phyloP scores from a whole-genome alignment of 2,888 invertebrate species.

The Rhamphomyia laevipes region DNA sequence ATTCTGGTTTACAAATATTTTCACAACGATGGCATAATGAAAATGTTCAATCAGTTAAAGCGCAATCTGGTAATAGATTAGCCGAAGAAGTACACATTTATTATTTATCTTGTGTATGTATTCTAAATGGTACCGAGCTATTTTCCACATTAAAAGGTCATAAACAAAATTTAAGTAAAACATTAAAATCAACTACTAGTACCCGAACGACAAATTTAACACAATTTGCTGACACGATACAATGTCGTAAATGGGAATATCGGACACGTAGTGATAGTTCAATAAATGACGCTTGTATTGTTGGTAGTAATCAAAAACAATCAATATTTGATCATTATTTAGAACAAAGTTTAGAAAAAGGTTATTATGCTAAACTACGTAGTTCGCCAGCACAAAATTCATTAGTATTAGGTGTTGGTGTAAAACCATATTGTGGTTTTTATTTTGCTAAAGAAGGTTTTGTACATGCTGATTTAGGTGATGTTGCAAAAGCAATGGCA shows the following conservation, averaged over 20 bases:
- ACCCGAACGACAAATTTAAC: constrained; percentile 5
- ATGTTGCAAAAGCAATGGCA: constrained; percentile 83
- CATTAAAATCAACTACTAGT: constrained; percentile 11
- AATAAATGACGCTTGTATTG: constrained; percentile 67
- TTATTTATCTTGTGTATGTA: constrained; percentile 57
- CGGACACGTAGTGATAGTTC: constrained; percentile 56
- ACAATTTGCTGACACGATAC: constrained; percentile 38
- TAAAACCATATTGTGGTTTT: constrained; percentile 75
- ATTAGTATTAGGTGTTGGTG: constrained; percentile 64
- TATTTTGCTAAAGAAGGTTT: constrained; percentile 85
- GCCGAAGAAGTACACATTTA: constrained; percentile 41
- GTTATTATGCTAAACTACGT: constrained; percentile 44
- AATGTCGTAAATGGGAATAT: constrained; percentile 81
- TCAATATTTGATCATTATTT: constrained; percentile 73
- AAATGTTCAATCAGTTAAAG: constrained; percentile 65
- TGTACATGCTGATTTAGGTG: constrained; percentile 67
- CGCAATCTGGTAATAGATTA: constrained; percentile 44
- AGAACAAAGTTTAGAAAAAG: constrained; percentile 34
- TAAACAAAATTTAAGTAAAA: constrained; percentile 53
- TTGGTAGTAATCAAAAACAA: constrained; percentile 44
- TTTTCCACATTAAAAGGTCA: constrained; percentile 63
- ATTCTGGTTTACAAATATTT: constrained; percentile 68
- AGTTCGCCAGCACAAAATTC: constrained; percentile 65
- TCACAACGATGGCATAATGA: constrained; percentile 78
- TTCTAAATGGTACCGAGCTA: constrained; percentile 61